A percentile compares a stretch with the other conserved stretches of the same genome.
Conservation (phyloP, 2,113 vertebrate genomes). For the Ovis canadensis region DNA sequence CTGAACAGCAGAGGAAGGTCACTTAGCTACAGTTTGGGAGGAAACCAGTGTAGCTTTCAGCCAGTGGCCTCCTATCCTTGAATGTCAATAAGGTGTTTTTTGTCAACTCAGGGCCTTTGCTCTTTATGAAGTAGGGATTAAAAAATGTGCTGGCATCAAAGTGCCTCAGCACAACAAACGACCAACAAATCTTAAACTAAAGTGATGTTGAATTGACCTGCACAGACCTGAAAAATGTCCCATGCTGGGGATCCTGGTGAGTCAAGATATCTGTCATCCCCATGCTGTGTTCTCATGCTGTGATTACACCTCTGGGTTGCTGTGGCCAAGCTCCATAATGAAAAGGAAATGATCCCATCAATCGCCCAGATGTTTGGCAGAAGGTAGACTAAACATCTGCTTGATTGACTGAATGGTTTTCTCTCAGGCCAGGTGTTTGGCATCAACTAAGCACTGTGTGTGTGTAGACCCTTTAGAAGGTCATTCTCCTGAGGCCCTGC, state of each 20-base stretch:
- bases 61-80: neutral
- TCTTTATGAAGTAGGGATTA: slow-evolving; percentile 15
- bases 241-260: slow-evolving; percentile 9
- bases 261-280: slow-evolving; percentile 31
- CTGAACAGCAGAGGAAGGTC: slow-evolving; percentile 63
- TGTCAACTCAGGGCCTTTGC: neutral
- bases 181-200: slow-evolving; percentile 45
- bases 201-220: slow-evolving; percentile 43
- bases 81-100: slow-evolving; percentile 18
- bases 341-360: slow-evolving; percentile 59
- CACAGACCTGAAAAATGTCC: slow-evolving; percentile 35
- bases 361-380: slow-evolving; percentile 64
- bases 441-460: slow-evolving; percentile 38
- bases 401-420: slow-evolving; percentile 56
- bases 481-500: neutral
- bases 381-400: slow-evolving; percentile 66
- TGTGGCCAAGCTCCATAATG: slow-evolving; percentile 32
- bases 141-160: slow-evolving; percentile 51
- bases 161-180: slow-evolving; percentile 36
- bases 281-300: slow-evolving; percentile 8
- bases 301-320: slow-evolving; percentile 38
- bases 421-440: slow-evolving; percentile 59
- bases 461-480: neutral
- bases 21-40: slow-evolving; percentile 53
- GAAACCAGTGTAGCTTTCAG: slow-evolving; percentile 51